A percentile compares a stretch with the other conserved stretches of the same genome.
phyloP scores from a whole-genome alignment of 2,113 vertebrate species.

The Aptenodytes forsteri region DNA sequence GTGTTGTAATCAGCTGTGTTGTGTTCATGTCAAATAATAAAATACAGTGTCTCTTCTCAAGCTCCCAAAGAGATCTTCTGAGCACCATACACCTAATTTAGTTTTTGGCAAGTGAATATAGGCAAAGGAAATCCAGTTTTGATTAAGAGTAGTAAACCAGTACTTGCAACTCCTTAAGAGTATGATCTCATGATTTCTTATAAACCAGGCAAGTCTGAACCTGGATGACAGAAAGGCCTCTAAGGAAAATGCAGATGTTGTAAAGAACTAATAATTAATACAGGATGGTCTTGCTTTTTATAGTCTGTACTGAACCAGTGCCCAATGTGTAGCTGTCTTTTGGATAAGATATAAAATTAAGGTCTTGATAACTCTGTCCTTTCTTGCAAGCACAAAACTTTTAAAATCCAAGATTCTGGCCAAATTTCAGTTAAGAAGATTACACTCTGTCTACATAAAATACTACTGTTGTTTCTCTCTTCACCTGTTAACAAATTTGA shows the following conservation, averaged over 20 bases:
- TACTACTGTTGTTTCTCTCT: background rate
- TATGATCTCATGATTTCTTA: background rate
- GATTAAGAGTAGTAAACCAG: background rate
- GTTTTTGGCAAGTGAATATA: background rate
- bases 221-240: background rate
- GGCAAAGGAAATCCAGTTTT: background rate
- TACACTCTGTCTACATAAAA: background rate
- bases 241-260: background rate
- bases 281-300: background rate
- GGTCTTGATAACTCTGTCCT: background rate
- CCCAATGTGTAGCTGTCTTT: background rate
- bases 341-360: background rate
- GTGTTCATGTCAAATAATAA: background rate
- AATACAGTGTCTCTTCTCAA: background rate
- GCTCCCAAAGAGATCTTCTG: background rate
- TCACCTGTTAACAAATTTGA: conserved; percentile 24
- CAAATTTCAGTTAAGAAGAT: background rate
- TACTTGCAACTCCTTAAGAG: background rate
- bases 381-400: background rate
- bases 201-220: background rate
- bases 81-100: background rate
- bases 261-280: background rate
- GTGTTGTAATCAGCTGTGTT: background rate
- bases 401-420: background rate
- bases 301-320: background rate